Evolutionary conservation across 2,888 invertebrate genomes (phyloP), one percentile per base, ranked within the genome.

Genomic region (Seladonia tumulorum): DNA sequence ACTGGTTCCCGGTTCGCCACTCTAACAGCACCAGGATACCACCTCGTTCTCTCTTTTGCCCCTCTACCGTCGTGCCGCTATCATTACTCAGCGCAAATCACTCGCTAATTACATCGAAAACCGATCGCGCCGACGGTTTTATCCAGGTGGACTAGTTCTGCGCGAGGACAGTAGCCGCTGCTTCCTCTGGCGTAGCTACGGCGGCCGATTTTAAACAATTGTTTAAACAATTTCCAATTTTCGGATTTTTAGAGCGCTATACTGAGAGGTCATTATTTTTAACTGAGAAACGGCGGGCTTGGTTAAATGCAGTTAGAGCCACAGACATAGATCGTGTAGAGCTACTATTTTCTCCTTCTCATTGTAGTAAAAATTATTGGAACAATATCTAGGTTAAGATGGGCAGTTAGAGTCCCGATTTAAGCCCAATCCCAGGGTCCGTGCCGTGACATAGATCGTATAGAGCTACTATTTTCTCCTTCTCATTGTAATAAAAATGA

Each of bases 31-130:
- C 35, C 35, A 79, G 74, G 84, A 81, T 63, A 63, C 60, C 81
- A 71, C 39, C 77, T 57, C 39, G 74, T 47, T 73, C 68, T 79
- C 71, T 77, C 73, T 78, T 79, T 81, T 75, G 79, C 68, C 76
- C 73, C 71, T 42, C 57, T n/a, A 35, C 74, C 35, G 45, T 39
- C 42, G 39, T 8, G 66, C 72, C 77, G 78, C 76, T 90, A 90
- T 92, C 90, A 79, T 89, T 88, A 87, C 81, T 87, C 90, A 78
- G 87, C 89, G 89, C 87, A 92, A 92, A 93, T 93, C 90, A 90
- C 87, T 90, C 81, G 91, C 89, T 93, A 94, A 94, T 94, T 93
- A 90, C 92, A 90, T 91, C 89, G 90, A 91, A 92, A 91, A 88
- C 87, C 86, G 83, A 83, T 79, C 76, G 70, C 72, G 79, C 77